Evolutionary conservation across 2,888 invertebrate genomes (phyloP).

Genomic region (Phyllotreta striolata): DNA sequence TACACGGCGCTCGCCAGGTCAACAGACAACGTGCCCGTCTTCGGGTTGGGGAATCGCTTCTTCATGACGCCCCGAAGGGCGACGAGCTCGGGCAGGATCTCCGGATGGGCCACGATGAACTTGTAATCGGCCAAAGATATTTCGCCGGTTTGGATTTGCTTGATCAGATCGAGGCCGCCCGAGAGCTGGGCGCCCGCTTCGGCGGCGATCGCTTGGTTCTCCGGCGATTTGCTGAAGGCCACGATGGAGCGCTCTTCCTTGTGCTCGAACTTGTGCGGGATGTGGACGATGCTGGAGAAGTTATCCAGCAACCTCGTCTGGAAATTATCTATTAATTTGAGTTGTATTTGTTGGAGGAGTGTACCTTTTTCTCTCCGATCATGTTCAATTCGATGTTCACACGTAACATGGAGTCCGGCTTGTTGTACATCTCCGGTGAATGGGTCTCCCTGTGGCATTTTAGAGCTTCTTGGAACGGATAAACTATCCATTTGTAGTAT

Average conservation of each 20-base stretch:
- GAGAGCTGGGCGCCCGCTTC: constrained; percentile 77
- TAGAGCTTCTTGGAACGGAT: constrained; percentile 79
- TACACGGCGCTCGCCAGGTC: constrained; percentile 70
- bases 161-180: constrained; percentile 78
- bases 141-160: constrained; percentile 79
- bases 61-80: constrained; percentile 80
- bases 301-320: constrained; percentile 69
- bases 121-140: constrained; percentile 70
- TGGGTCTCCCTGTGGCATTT: constrained; percentile 81
- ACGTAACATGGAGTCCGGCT: constrained; percentile 74
- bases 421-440: constrained; percentile 83
- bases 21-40: constrained; percentile 71
- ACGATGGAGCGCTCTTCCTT: constrained; percentile 74
- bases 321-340: constrained; percentile 75
- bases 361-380: constrained; percentile 74
- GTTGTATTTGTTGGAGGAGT: no score
- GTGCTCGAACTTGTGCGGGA: constrained; percentile 76
- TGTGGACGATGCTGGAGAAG: constrained; percentile 71
- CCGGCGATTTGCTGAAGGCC: constrained; percentile 77
- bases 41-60: constrained; percentile 75
- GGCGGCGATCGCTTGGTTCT: constrained; percentile 67
- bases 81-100: constrained; percentile 79
- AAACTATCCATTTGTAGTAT: constrained; percentile 68
- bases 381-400: constrained; percentile 83
- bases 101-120: constrained; percentile 79